A percentile compares a stretch with the other conserved stretches of the same genome.
phyloP scores from a whole-genome alignment of 2,113 vertebrate species.

The Rafetus swinhoei region DNA sequence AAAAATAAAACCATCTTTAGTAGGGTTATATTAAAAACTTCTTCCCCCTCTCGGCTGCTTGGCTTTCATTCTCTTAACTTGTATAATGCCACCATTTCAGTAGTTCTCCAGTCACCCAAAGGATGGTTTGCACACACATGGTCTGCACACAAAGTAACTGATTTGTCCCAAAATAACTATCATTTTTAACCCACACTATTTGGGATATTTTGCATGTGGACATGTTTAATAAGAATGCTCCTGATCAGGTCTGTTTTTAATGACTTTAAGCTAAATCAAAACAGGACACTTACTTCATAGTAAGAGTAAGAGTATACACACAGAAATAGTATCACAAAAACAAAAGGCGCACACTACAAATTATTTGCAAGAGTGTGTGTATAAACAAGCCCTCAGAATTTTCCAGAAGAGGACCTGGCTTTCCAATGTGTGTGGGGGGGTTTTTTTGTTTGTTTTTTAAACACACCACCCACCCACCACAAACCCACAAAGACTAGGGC shows the following conservation, averaged over 20 bases:
- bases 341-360: background rate
- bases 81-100: background rate
- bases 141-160: background rate
- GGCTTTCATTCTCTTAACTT: background rate
- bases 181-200: rapidly evolving
- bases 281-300: rapidly evolving
- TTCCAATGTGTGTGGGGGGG: too few species aligned
- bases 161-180: too few species aligned
- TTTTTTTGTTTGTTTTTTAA: too few species aligned
- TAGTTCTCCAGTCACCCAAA: rapidly evolving
- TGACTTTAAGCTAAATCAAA: background rate
- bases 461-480: too few species aligned
- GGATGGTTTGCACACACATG: background rate
- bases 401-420: too few species aligned
- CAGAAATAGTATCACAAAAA: background rate
- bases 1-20: background rate
- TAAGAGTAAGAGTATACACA: background rate
- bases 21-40: background rate
- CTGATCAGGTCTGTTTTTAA: rapidly evolving
- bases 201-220: rapidly evolving
- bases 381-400: background rate
- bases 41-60: background rate
- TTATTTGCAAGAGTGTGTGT: background rate
- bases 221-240: background rate
- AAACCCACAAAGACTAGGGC: too few species aligned